These are phyloP conservation scores for Emydura subglobosa DNA, from an alignment of 2,113 vertebrate species.

Conservation along the genomic window DNA sequence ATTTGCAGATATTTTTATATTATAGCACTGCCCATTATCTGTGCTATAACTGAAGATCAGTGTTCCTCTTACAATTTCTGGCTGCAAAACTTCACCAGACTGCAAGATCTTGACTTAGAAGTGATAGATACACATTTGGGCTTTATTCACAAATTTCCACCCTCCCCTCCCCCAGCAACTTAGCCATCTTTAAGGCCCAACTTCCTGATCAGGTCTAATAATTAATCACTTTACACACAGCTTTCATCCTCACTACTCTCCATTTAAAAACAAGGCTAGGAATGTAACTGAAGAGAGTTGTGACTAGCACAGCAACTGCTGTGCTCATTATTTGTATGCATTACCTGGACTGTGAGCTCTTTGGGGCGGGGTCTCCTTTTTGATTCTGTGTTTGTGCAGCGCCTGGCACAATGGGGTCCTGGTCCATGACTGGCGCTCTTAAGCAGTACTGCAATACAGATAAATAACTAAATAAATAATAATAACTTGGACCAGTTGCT, in stretches of 20 bases:
- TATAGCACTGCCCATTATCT: slow-evolving; percentile 58
- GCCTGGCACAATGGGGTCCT: not conserved
- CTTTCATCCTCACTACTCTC: not conserved
- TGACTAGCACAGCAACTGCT: not conserved
- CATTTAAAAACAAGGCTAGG: not conserved
- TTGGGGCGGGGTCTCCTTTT: not conserved
- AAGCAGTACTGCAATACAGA: slow-evolving; percentile 34
- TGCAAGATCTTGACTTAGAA: slow-evolving; percentile 40
- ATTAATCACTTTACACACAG: not conserved
- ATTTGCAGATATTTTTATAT: slow-evolving; percentile 67
- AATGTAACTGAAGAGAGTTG: not conserved
- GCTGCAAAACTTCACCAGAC: slow-evolving; percentile 32
- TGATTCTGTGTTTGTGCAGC: not conserved
- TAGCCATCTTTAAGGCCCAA: rapidly evolving
- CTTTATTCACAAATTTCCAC: slow-evolving; percentile 12
- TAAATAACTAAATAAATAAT: not conserved
- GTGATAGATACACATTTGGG: slow-evolving; percentile 2
- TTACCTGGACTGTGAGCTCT: rapidly evolving
- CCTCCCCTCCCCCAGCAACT: not conserved
- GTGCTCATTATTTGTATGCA: rapidly evolving
- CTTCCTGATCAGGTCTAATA: not conserved
- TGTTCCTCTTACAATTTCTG: slow-evolving; percentile 57
- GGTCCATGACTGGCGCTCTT: slow-evolving; percentile 31
- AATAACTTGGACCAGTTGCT: not conserved
- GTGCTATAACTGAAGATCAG: slow-evolving; percentile 68